Evolutionary conservation across 2,888 invertebrate genomes (phyloP).

Genomic region (Idaea straminata): DNA sequence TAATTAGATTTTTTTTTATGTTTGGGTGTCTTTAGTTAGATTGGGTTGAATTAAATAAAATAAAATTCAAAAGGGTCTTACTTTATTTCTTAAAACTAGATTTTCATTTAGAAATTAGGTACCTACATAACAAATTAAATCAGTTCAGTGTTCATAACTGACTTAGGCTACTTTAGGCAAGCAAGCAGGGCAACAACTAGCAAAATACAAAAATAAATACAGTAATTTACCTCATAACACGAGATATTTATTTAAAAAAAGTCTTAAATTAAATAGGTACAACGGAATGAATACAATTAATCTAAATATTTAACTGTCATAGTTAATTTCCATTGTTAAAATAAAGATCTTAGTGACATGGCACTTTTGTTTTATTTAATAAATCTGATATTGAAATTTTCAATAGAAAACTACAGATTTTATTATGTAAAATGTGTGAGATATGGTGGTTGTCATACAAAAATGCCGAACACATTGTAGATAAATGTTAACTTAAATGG

Average conservation of each 20-base stretch:
- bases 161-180: slow-evolving; percentile 9
- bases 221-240: slow-evolving; percentile 4
- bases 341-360: slow-evolving; percentile 28
- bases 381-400: slow-evolving; percentile 2
- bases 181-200: slow-evolving; percentile 8
- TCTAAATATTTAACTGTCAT: neutral
- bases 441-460: slow-evolving; percentile 43
- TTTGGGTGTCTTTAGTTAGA: too few relatives aligned
- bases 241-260: slow-evolving; percentile 15
- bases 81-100: too few relatives aligned
- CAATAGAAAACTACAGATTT: slow-evolving; percentile 3
- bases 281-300: slow-evolving; percentile 43
- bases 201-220: slow-evolving; percentile 9
- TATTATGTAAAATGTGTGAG: slow-evolving; percentile 39
- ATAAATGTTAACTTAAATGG: slow-evolving; percentile 53
- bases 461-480: slow-evolving; percentile 59
- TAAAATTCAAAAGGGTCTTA: too few relatives aligned
- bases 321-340: slow-evolving; percentile 29
- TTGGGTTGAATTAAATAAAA: too few relatives aligned
- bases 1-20: too few relatives aligned
- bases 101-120: neutral
- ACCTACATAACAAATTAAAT: slow-evolving; percentile 7
- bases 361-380: slow-evolving; percentile 31
- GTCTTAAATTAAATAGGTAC: slow-evolving; percentile 28
- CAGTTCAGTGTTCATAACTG: slow-evolving; percentile 8